Conservation (phyloP, 2,797 vertebrate species). For the Phataginus tetradactyla region DNA sequence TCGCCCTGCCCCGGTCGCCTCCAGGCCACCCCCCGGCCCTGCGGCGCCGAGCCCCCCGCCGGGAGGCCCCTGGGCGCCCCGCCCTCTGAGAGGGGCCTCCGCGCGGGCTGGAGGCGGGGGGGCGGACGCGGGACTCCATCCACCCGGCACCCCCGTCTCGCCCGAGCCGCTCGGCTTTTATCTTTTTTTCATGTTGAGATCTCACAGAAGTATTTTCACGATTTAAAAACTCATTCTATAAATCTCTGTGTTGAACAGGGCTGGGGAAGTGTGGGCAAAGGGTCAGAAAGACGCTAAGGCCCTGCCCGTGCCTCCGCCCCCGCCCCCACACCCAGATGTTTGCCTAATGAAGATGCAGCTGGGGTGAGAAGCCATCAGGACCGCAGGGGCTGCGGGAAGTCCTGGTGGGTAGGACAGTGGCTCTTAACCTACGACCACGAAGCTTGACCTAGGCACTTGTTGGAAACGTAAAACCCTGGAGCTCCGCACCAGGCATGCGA, state of each 20-base stretch:
- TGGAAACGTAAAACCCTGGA: neutral
- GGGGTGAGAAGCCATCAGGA: neutral
- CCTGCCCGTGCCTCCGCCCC: fast-evolving
- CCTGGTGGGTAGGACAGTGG: neutral
- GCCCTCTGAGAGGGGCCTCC: too few relatives aligned
- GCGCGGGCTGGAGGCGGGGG: too few relatives aligned
- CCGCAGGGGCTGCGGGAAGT: neutral
- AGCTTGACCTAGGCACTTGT: neutral
- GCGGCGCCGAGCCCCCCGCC: too few relatives aligned
- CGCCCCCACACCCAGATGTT: neutral
- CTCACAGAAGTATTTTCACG: neutral
- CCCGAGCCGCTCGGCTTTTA: neutral
- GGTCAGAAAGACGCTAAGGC: neutral
- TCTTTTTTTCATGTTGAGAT: neutral
- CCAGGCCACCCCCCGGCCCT: too few relatives aligned
- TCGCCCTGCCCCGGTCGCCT: too few relatives aligned
- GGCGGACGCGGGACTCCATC: too few relatives aligned
- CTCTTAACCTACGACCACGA: neutral
- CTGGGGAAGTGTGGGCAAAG: neutral
- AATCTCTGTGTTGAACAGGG: neutral
- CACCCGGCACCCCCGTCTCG: neutral
- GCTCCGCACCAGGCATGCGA: neutral
- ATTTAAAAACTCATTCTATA: neutral
- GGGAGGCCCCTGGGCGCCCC: too few relatives aligned
- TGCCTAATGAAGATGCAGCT: neutral